A percentile compares a stretch with the other conserved stretches of the same genome.
Evolutionary conservation across 2,797 vertebrate species (phyloP).

Genomic region (Coreius guichenoti): DNA sequence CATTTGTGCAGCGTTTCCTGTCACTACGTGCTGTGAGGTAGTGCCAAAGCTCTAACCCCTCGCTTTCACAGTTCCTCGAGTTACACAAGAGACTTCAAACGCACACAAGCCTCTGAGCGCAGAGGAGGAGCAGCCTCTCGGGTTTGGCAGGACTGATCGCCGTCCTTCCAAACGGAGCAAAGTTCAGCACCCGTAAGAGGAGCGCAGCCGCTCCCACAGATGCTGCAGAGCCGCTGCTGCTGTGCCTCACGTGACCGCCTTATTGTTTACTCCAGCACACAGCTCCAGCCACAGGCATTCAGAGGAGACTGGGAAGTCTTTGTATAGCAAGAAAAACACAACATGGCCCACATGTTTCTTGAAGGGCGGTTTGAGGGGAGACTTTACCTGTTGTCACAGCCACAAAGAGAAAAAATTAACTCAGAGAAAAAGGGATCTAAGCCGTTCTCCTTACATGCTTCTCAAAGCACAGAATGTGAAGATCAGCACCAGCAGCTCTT

Average conservation of each 20-base stretch:
- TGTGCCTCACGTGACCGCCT: constrained; percentile 47
- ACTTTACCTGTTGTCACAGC: constrained; percentile 71
- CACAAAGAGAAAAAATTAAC: constrained; percentile 32
- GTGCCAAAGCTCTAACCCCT: constrained; percentile 61
- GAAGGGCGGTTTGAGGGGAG: constrained; percentile 56
- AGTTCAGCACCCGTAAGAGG: constrained; percentile 66
- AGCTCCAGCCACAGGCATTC: constrained; percentile 43
- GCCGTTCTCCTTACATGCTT: constrained; percentile 14
- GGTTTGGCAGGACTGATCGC: constrained; percentile 71
- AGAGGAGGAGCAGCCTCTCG: constrained; percentile 47
- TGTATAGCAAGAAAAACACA: constrained; percentile 35
- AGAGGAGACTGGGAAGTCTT: constrained; percentile 29
- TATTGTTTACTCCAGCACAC: constrained; percentile 50
- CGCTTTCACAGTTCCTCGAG: constrained; percentile 41
- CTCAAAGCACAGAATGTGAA: background rate
- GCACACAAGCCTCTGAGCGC: constrained; percentile 17
- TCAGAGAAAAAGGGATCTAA: background rate
- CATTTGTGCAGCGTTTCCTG: constrained; percentile 60
- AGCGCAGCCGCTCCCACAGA: constrained; percentile 67
- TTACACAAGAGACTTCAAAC: constrained; percentile 47
- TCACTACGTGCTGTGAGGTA: constrained; percentile 66
- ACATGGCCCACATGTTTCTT: constrained; percentile 59
- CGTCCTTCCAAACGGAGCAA: constrained; percentile 64
- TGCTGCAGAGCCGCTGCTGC: constrained; percentile 51
- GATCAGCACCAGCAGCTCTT: constrained; percentile 18